These are phyloP conservation scores for Alviniconcha strummeri DNA, from an alignment of 2,888 invertebrate species.

Conservation along the genomic window DNA sequence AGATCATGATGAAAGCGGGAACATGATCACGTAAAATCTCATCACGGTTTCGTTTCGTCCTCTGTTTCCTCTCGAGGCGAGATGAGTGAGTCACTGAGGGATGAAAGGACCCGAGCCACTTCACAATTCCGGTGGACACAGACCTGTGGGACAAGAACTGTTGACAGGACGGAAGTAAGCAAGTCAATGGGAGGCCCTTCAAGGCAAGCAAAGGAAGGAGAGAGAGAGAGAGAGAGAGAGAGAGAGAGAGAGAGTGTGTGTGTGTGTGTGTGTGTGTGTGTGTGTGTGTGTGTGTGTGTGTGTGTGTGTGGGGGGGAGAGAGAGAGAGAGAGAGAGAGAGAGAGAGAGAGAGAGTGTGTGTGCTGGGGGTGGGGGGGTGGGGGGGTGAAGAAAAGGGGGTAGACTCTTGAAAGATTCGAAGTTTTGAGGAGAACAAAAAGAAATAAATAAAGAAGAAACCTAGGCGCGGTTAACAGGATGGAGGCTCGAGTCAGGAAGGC, in stretches of 20 bases:
- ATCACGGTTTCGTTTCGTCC: background rate
- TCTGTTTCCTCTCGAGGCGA: background rate
- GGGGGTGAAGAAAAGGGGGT: too few species aligned
- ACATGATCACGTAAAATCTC: too few species aligned
- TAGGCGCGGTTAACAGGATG: too few species aligned
- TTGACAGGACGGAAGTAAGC: too few species aligned
- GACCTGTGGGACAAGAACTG: background rate
- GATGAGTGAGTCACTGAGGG: background rate
- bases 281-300: too few species aligned
- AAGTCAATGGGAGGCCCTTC: background rate
- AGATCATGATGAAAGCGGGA: background rate
- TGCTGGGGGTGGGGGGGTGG: too few species aligned
- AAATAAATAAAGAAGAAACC: too few species aligned
- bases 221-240: constrained; percentile 15
- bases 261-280: too few species aligned
- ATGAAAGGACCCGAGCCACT: background rate
- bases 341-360: background rate
- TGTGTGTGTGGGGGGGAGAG: too few species aligned
- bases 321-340: constrained; percentile 12
- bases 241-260: background rate
- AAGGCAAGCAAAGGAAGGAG: background rate
- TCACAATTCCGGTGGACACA: background rate
- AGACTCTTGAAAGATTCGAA: too few species aligned
- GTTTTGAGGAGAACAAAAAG: too few species aligned
- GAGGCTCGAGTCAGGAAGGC: too few species aligned